Conservation (phyloP, 2,888 invertebrate species). For the Cephonodes hylas region DNA sequence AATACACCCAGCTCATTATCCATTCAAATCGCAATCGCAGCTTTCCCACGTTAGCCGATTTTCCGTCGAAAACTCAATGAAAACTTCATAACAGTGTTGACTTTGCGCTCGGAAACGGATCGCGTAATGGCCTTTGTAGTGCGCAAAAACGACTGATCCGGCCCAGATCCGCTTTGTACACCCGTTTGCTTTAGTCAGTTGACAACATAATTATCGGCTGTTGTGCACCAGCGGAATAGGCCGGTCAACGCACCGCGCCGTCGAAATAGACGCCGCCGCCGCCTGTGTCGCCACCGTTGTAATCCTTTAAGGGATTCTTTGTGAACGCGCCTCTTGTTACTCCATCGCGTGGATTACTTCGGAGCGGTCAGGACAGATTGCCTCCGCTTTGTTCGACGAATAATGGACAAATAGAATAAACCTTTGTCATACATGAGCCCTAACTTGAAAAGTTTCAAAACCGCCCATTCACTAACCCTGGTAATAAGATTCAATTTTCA, state of each 20-base stretch:
- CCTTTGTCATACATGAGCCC: no score
- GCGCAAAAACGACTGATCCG: slow-evolving; percentile 76
- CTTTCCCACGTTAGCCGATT: slow-evolving; percentile 70
- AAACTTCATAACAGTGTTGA: slow-evolving; percentile 78
- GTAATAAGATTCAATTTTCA: no score
- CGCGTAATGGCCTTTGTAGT: slow-evolving; percentile 75
- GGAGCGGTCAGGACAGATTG: background rate
- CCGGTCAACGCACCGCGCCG: slow-evolving; percentile 55
- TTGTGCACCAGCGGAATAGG: slow-evolving; percentile 52
- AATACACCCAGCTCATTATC: slow-evolving; percentile 69
- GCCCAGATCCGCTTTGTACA: slow-evolving; percentile 70
- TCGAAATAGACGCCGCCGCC: slow-evolving; percentile 45
- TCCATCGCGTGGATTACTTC: slow-evolving; percentile 9
- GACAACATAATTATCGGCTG: slow-evolving; percentile 74
- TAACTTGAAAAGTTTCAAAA: no score
- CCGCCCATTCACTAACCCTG: no score
- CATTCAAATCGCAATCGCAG: slow-evolving; percentile 73
- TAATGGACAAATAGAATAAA: background rate
- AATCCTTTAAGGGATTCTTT: slow-evolving; percentile 41
- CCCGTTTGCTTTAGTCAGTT: slow-evolving; percentile 70
- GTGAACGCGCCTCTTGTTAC: slow-evolving; percentile 15
- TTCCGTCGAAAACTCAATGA: slow-evolving; percentile 66
- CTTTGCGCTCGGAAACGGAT: slow-evolving; percentile 71
- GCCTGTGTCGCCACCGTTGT: slow-evolving; percentile 26
- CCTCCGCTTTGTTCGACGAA: background rate